Evolutionary conservation across 2,888 invertebrate species (phyloP).

Genomic region (Cephalotes varians): DNA sequence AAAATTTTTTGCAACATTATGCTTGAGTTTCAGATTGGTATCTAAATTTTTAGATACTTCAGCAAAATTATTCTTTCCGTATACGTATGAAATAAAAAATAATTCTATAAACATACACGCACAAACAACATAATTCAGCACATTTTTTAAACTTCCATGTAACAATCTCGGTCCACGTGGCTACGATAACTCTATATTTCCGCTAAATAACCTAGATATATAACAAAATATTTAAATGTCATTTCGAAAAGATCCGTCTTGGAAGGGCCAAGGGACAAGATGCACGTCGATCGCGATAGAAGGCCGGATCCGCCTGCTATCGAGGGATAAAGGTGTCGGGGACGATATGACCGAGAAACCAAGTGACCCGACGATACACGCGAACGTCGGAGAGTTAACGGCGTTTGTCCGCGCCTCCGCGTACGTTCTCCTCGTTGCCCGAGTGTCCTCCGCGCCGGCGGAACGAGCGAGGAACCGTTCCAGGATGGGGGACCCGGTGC

Average conservation of each 20-base stretch:
- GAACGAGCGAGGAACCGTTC: conserved; percentile 65
- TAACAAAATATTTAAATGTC: not conserved
- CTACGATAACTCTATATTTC: not conserved
- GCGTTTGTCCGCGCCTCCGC: conserved; percentile 74
- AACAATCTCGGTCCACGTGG: not conserved
- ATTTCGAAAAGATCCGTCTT: not conserved
- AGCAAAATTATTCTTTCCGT: too few relatives aligned
- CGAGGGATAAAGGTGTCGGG: conserved; percentile 47
- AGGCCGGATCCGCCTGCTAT: conserved; percentile 25
- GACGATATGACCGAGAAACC: conserved; percentile 83
- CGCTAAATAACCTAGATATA: not conserved
- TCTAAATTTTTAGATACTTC: too few relatives aligned
- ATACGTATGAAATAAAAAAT: too few relatives aligned
- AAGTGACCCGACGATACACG: conserved; percentile 81
- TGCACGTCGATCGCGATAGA: not conserved
- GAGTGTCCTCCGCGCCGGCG: conserved; percentile 51
- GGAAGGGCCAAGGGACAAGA: not conserved
- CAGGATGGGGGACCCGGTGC: conserved; percentile 63
- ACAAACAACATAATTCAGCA: too few relatives aligned
- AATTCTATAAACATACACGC: too few relatives aligned
- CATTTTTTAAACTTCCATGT: not conserved
- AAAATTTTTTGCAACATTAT: too few relatives aligned
- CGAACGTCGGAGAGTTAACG: conserved; percentile 80
- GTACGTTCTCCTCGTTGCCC: conserved; percentile 49
- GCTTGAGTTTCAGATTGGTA: too few relatives aligned